Conservation (phyloP, 2,113 vertebrate genomes). For the Lampris megalopsis region DNA sequence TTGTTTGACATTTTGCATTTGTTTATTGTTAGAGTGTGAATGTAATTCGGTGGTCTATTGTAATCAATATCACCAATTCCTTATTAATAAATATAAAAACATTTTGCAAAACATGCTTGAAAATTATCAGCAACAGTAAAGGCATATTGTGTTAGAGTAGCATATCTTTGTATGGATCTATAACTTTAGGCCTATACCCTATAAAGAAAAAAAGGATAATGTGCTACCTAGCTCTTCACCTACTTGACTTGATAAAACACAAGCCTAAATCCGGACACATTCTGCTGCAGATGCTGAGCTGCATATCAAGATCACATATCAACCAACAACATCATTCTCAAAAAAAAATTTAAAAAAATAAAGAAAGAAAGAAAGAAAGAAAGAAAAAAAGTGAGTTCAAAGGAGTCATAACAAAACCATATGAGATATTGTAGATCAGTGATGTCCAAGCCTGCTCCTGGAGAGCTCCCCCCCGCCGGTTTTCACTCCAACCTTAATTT, state of each 20-base stretch:
- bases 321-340: not conserved
- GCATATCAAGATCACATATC: not conserved
- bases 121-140: too few species aligned
- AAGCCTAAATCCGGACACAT: constrained; percentile 20
- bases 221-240: not conserved
- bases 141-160: too few species aligned
- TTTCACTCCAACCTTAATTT: too few species aligned
- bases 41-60: too few species aligned
- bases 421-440: not conserved
- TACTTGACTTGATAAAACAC: constrained; percentile 29
- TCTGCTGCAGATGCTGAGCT: not conserved
- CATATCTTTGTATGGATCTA: too few species aligned
- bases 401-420: not conserved
- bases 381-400: not conserved
- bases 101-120: too few species aligned
- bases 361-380: not conserved
- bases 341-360: not conserved
- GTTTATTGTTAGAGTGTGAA: too few species aligned
- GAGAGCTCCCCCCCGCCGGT: too few species aligned
- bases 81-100: too few species aligned
- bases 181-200: too few species aligned
- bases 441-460: not conserved
- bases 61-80: too few species aligned
- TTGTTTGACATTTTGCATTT: too few species aligned
- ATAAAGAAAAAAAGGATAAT: not conserved